Percentiles rank a stretch among this genome's conserved stretches.
phyloP scores from a whole-genome alignment of 2,113 vertebrate genomes.

The Pogonocichla stellata region DNA sequence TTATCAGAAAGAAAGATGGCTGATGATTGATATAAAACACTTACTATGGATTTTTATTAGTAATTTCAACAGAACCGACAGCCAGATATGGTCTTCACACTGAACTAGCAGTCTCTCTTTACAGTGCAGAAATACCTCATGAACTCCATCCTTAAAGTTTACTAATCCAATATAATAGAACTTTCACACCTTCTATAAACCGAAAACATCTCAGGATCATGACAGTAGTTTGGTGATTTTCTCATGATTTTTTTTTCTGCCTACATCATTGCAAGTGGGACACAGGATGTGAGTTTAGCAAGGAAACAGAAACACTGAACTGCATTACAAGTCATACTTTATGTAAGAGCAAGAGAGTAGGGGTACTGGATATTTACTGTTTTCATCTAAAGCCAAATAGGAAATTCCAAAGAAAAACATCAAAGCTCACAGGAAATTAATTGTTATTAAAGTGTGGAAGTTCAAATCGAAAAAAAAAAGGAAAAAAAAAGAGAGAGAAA shows the following conservation, averaged over 20 bases:
- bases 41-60: neutral
- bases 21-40: neutral
- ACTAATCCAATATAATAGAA: neutral
- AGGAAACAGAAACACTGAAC: neutral
- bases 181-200: neutral
- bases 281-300: neutral
- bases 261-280: neutral
- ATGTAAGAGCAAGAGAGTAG: neutral
- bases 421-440: neutral
- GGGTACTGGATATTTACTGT: rapidly evolving
- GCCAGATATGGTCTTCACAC: neutral
- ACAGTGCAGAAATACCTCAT: neutral
- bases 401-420: neutral
- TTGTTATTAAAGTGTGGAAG: neutral
- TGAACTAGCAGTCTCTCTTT: neutral
- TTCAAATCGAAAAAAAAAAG: neutral
- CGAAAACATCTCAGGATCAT: neutral
- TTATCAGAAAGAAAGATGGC: neutral
- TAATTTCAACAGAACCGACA: neutral
- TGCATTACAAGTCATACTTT: neutral
- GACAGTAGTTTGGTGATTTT: neutral
- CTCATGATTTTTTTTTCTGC: neutral
- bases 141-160: neutral
- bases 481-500: neutral
- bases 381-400: neutral